Conservation (phyloP, 2,797 vertebrate species). For the Pangasius krempfi region DNA sequence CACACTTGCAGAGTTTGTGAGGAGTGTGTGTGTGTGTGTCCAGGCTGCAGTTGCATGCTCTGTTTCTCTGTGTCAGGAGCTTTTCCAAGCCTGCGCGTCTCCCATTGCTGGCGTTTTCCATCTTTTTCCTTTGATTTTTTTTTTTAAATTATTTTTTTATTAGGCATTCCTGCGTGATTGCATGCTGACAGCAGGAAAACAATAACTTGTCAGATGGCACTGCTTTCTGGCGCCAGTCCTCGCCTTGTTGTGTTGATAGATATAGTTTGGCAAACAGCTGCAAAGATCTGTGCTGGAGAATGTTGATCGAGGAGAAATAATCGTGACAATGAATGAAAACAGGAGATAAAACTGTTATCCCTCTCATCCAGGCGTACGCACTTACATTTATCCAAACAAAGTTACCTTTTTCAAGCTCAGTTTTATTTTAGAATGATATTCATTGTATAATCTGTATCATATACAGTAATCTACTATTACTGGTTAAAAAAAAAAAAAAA, state of each 20-base stretch:
- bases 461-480: not conserved
- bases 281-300: not conserved
- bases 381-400: not conserved
- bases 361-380: not conserved
- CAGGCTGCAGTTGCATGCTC: slow-evolving; percentile 64
- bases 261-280: slow-evolving; percentile 3
- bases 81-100: slow-evolving; percentile 67
- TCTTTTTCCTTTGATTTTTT: slow-evolving; percentile 67
- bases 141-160: slow-evolving; percentile 62
- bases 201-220: not conserved
- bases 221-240: not conserved
- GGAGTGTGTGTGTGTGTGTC: slow-evolving; percentile 67
- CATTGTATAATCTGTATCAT: no score
- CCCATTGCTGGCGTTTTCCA: slow-evolving; percentile 62
- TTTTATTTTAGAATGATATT: not conserved
- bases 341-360: not conserved
- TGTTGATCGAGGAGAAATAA: not conserved
- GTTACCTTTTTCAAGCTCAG: not conserved
- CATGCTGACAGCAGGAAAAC: not conserved
- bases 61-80: slow-evolving; percentile 65
- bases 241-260: not conserved
- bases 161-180: not conserved
- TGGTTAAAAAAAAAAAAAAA: not conserved
- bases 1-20: slow-evolving; percentile 69
- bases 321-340: slow-evolving; percentile 41